Evolutionary conservation across 2,888 invertebrate species (phyloP), one percentile per base, ranked within the genome.

Genomic region (Allolobophora icterica): DNA sequence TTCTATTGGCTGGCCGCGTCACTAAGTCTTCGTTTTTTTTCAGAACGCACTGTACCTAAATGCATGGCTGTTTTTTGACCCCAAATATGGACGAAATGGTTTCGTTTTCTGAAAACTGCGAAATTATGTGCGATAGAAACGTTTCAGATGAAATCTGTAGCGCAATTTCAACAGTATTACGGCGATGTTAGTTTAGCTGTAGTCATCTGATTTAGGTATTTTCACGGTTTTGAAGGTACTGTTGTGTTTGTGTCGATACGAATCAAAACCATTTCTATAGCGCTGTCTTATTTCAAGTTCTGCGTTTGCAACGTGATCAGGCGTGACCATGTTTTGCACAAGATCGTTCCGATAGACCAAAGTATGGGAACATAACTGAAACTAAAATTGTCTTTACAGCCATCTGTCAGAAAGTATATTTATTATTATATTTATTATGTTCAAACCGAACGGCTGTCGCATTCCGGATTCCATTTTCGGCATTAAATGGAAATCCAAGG

Each of bases 141-240:
- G 30, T 71, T 71, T 8, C 8, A 71, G 30, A 71, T 71, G 71
- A 71, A 71, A n/a, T 30, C 71, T 17, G 6, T 71, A 11, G 71
- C 71, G n/a, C n/a, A 71, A 71, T 71, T 52, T 52, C 21, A 21
- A 24, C 52, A 8, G 17, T 52, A 3, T 52, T 71, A 71, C 71
- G n/a, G 0, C 71, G 8, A 30, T 71, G 71, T 71, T 71, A 71
- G 30, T 71, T 71, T 71, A 71, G 71, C 71, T 13, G 71, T 71
- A 71, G n/a, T 71, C 30, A n/a, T 71, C n/a, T n/a, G 71, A n/a
- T n/a, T 71, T 71, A 71, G 71, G 71, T 71, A n/a, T n/a, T 71
- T 71, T 71, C 4, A 8, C n/a, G n/a, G 30, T 30, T 71, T 71
- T 38, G 30, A 71, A 71, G n/a, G 71, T 71, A 71, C 71, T n/a